Conservation (phyloP, 2,797 vertebrate genomes). For the Argya squamiceps region DNA sequence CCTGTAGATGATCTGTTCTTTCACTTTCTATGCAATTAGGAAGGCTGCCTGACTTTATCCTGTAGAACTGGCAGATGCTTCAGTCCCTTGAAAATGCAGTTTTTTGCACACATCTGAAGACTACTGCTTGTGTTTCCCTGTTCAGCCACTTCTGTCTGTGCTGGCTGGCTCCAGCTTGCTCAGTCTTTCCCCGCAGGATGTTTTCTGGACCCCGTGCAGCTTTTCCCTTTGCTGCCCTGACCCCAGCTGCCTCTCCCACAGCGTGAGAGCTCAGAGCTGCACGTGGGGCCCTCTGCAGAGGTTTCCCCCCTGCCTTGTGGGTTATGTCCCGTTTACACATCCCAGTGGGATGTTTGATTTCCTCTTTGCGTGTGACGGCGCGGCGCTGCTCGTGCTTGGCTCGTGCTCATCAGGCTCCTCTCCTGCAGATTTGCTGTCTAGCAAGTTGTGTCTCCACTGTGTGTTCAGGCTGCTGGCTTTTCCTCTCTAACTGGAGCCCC, state of each 20-base stretch:
- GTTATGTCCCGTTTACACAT: background rate
- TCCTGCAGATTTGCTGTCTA: conserved; percentile 18
- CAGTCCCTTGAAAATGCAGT: background rate
- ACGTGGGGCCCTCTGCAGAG: background rate
- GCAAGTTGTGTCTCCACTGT: background rate
- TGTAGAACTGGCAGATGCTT: background rate
- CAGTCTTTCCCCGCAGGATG: background rate
- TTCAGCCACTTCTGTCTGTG: background rate
- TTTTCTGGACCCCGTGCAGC: background rate
- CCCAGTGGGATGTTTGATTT: background rate
- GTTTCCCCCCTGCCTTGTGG: background rate
- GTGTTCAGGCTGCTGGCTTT: background rate
- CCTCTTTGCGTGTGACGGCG: fast-evolving
- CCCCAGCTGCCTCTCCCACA: background rate
- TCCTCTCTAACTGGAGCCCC: background rate
- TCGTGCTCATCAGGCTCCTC: background rate
- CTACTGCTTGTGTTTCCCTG: background rate
- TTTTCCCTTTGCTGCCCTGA: background rate
- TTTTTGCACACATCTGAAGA: background rate
- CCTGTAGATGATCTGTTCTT: background rate
- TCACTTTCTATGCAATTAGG: background rate
- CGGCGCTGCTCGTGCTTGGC: background rate
- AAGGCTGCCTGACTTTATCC: background rate
- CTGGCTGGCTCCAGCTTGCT: background rate
- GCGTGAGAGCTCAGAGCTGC: background rate